Conservation (phyloP, 2,113 vertebrate genomes). For the Silurus meridionalis region DNA sequence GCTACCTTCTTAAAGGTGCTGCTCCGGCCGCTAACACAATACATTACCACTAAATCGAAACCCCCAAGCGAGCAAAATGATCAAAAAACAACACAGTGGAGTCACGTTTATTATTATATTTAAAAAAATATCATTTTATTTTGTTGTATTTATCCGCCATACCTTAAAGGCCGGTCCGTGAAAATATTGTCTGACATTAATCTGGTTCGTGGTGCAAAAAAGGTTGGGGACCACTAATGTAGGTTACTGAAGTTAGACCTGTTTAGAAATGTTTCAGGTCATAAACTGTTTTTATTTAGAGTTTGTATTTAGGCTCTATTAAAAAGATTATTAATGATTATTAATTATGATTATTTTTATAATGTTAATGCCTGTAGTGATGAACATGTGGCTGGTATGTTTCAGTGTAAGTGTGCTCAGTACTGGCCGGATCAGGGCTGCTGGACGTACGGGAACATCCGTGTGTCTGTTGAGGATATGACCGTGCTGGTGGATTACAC, state of each 20-base stretch:
- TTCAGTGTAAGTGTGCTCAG: slow-evolving; percentile 95
- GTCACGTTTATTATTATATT: no score
- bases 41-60: no score
- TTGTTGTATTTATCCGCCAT: no score
- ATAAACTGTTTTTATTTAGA: not conserved
- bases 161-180: no score
- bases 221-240: not conserved
- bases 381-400: slow-evolving; percentile 19
- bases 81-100: no score
- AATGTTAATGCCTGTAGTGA: not conserved
- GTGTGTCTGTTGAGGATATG: slow-evolving; percentile 93
- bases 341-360: not conserved
- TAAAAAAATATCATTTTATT: no score
- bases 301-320: not conserved
- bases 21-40: no score
- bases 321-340: not conserved
- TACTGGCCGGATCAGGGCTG: slow-evolving; percentile 99
- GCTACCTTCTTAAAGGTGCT: no score
- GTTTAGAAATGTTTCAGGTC: not conserved
- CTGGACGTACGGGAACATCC: slow-evolving; percentile 97
- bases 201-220: no score
- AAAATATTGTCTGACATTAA: no score
- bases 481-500: slow-evolving; percentile 97
- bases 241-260: not conserved
- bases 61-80: no score